phyloP scores from a whole-genome alignment of 2,797 vertebrate species.

The Mastacembelus armatus region DNA sequence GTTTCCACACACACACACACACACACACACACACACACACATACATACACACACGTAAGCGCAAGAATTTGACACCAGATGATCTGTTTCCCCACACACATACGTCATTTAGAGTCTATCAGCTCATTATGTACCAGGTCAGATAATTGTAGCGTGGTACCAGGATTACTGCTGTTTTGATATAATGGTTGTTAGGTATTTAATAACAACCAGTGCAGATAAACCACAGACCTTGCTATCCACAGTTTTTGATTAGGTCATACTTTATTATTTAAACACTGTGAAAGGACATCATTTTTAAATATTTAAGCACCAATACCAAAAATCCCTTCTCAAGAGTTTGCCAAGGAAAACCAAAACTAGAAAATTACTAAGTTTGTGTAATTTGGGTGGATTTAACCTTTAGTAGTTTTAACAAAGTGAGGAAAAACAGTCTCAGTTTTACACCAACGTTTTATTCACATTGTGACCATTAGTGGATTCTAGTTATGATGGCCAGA shows the following conservation, averaged over 20 bases:
- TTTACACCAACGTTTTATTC: too few species aligned
- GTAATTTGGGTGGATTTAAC: neutral
- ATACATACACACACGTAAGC: neutral
- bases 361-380: too few species aligned
- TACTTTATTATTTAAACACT: neutral
- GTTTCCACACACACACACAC: constrained; percentile 4
- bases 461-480: neutral
- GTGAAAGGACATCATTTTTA: too few species aligned
- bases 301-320: neutral
- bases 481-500: neutral
- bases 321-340: too few species aligned
- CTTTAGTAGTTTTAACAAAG: neutral
- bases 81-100: neutral
- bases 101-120: too few species aligned
- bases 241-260: neutral
- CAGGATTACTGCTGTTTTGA: neutral
- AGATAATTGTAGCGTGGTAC: neutral
- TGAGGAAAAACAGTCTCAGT: too few species aligned
- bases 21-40: constrained; percentile 6
- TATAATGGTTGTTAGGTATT: neutral
- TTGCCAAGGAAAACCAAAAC: too few species aligned
- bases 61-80: constrained; percentile 16
- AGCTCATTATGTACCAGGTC: neutral
- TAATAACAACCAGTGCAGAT: neutral
- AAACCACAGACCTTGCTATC: neutral